phyloP scores from a whole-genome alignment of 2,797 vertebrate genomes.

The Sarcoramphus papa region DNA sequence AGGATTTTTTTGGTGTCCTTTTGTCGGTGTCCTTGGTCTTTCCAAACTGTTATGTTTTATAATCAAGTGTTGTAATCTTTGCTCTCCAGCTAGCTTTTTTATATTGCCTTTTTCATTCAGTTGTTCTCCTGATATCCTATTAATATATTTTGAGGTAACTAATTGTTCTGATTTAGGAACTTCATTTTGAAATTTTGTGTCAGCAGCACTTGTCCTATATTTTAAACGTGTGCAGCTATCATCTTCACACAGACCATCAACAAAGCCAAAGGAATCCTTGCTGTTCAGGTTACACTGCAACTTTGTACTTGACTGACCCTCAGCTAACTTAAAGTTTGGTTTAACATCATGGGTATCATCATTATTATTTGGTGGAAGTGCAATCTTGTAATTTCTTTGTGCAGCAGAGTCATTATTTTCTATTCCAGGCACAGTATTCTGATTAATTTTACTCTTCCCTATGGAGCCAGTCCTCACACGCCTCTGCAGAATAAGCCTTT shows the following conservation, averaged over 20 bases:
- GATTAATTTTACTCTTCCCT: slow-evolving; percentile 42
- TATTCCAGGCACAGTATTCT: neutral
- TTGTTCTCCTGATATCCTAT: slow-evolving; percentile 66
- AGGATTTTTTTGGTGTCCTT: too few relatives aligned
- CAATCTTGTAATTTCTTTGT: slow-evolving; percentile 12
- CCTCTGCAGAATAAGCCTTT: slow-evolving; percentile 75
- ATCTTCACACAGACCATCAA: neutral
- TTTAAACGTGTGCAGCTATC: neutral
- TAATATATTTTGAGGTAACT: slow-evolving; percentile 56
- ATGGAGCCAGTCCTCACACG: slow-evolving; percentile 63
- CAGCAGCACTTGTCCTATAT: neutral
- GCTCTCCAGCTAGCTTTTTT: slow-evolving; percentile 66
- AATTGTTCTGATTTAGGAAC: neutral
- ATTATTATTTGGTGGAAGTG: slow-evolving; percentile 37
- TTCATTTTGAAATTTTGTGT: neutral
- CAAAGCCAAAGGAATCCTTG: neutral
- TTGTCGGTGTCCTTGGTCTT: slow-evolving; percentile 57
- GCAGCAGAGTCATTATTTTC: neutral
- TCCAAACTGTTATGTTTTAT: slow-evolving; percentile 65
- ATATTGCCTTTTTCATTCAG: slow-evolving; percentile 65
- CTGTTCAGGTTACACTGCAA: slow-evolving; percentile 1
- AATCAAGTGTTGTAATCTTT: slow-evolving; percentile 19
- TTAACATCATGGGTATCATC: neutral
- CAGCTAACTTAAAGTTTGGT: slow-evolving; percentile 10
- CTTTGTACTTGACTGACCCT: slow-evolving; percentile 25